Percentiles rank a stretch among this genome's conserved stretches.
phyloP scores from a whole-genome alignment of 2,797 vertebrate species.

The Morus bassanus region DNA sequence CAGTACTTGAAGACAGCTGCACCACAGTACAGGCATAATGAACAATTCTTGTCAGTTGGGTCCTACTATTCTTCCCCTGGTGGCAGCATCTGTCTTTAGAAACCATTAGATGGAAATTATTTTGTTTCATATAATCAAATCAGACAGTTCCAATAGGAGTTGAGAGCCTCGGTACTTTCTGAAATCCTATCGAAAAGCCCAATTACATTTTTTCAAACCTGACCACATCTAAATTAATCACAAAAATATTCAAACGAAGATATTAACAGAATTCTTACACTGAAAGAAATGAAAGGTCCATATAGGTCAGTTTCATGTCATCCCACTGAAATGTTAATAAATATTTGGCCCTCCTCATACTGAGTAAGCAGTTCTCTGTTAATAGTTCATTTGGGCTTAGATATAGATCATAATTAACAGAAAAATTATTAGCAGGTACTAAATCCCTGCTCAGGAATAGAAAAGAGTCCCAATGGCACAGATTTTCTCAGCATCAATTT shows the following conservation, averaged over 20 bases:
- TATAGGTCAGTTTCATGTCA: background rate
- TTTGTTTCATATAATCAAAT: background rate
- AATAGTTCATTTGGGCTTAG: background rate
- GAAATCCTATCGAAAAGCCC: background rate
- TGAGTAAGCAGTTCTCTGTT: background rate
- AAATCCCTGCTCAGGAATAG: background rate
- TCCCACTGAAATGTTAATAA: background rate
- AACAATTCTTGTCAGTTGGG: background rate
- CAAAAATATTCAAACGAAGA: background rate
- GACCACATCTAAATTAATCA: background rate
- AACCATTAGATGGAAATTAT: background rate
- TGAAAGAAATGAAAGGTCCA: background rate
- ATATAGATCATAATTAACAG: constrained; percentile 54
- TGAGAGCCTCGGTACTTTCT: background rate
- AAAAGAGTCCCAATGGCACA: background rate
- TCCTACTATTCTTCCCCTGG: background rate
- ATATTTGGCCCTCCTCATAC: background rate
- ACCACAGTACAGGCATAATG: accelerated
- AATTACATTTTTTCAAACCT: background rate
- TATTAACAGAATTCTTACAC: background rate
- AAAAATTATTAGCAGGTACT: constrained; percentile 19
- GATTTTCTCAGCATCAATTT: constrained; percentile 1
- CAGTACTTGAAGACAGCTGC: background rate
- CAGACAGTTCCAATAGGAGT: background rate
- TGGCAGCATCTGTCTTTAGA: background rate